These are phyloP conservation scores for Nycteola revayana DNA, from an alignment of 2,888 invertebrate genomes.

Conservation along the genomic window DNA sequence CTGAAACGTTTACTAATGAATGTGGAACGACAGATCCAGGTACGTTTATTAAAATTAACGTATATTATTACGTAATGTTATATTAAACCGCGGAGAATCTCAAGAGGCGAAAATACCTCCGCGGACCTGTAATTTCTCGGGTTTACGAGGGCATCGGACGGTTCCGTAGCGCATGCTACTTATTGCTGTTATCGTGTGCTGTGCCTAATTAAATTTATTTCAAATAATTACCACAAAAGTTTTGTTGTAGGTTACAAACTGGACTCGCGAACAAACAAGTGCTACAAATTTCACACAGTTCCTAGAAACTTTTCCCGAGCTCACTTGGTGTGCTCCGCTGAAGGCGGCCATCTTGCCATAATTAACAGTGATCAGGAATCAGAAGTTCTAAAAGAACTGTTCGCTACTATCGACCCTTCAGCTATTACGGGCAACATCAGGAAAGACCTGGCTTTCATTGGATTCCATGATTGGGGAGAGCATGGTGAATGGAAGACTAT, in stretches of 20 bases:
- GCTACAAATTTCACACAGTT: slow-evolving; percentile 52
- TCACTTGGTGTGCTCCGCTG: slow-evolving; percentile 46
- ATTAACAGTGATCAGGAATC: slow-evolving; percentile 49
- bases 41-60: too few species aligned
- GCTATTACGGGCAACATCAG: slow-evolving; percentile 16
- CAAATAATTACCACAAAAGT: too few species aligned
- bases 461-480: slow-evolving; percentile 41
- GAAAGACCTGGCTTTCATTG: slow-evolving; percentile 37
- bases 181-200: too few species aligned
- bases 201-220: too few species aligned
- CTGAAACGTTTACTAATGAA: too few species aligned
- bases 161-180: too few species aligned
- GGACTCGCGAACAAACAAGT: slow-evolving; percentile 41
- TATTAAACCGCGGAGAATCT: too few species aligned
- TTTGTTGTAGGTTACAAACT: slow-evolving; percentile 36
- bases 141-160: too few species aligned
- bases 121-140: too few species aligned
- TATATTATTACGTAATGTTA: too few species aligned
- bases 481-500: slow-evolving; percentile 42
- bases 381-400: slow-evolving; percentile 32
- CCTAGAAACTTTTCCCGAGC: slow-evolving; percentile 47
- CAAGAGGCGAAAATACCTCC: too few species aligned
- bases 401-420: slow-evolving; percentile 25
- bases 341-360: slow-evolving; percentile 48
- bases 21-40: too few species aligned